Percentiles rank a stretch among this genome's conserved stretches.
phyloP scores from a whole-genome alignment of 2,113 vertebrate genomes.

The Empidonax traillii region DNA sequence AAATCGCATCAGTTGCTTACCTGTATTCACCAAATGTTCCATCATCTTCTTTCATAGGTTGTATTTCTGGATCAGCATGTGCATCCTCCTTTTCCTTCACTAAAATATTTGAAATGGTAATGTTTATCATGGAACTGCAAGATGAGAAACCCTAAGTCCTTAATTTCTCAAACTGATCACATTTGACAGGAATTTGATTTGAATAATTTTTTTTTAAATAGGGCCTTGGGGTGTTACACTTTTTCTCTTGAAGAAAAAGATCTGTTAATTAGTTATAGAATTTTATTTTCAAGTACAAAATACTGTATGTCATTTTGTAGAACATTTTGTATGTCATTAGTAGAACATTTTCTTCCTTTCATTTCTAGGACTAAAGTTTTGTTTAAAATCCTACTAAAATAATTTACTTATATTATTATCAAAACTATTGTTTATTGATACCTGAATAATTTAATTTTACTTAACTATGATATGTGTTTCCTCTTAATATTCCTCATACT shows the following conservation, averaged over 20 bases:
- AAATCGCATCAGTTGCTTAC: conserved; percentile 76
- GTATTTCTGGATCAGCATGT: conserved; percentile 97
- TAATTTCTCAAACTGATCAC: not conserved
- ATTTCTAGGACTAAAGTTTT: not conserved
- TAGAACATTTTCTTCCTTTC: not conserved
- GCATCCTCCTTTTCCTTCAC: conserved; percentile 99
- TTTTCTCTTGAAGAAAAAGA: not conserved
- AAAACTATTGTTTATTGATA: not conserved
- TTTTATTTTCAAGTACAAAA: not conserved
- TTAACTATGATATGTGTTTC: not conserved
- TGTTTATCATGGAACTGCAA: not conserved
- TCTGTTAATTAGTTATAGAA: not conserved
- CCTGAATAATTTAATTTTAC: not conserved
- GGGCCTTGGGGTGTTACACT: not conserved
- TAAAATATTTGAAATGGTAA: conserved; percentile 62
- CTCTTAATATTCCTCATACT: not conserved
- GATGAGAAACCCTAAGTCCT: not conserved
- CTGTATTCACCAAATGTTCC: conserved; percentile 98
- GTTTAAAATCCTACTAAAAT: not conserved
- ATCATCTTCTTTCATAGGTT: conserved; percentile 99
- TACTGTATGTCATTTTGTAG: not conserved
- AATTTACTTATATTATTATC: not conserved
- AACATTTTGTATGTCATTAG: too few relatives aligned
- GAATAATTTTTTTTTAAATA: not conserved
- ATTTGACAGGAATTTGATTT: not conserved